Conservation (phyloP, 2,797 vertebrate genomes). For the Microctenopoma steveboyesi region DNA sequence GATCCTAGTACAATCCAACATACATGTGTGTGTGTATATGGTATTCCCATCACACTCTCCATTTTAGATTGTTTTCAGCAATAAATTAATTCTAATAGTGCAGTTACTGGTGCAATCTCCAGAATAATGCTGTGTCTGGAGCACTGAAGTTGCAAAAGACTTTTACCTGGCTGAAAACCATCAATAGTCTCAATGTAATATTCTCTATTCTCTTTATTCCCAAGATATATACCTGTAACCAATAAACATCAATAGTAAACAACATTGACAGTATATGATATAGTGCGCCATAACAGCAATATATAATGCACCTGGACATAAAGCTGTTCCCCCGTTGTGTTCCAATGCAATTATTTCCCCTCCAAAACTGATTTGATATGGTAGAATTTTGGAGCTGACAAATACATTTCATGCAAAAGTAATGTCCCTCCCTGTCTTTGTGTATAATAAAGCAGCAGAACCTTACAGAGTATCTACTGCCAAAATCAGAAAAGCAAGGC, state of each 20-base stretch:
- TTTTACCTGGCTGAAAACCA: conserved; percentile 23
- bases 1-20: conserved; percentile 4
- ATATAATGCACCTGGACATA: background rate
- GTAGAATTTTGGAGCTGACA: conserved; percentile 7
- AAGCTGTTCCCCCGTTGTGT: background rate
- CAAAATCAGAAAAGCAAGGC: conserved; percentile 16
- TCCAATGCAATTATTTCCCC: background rate
- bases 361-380: background rate
- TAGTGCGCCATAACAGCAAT: background rate
- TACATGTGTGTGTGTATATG: conserved; percentile 7
- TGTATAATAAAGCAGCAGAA: background rate
- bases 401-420: conserved; percentile 10
- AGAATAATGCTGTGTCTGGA: conserved; percentile 32
- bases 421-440: conserved; percentile 9
- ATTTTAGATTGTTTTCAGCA: conserved; percentile 67
- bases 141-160: conserved; percentile 40
- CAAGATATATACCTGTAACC: conserved; percentile 13
- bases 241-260: conserved; percentile 24
- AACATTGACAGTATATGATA: background rate
- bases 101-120: conserved; percentile 53
- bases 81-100: conserved; percentile 66
- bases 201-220: background rate
- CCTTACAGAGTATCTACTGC: background rate
- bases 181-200: conserved; percentile 9
- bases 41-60: conserved; percentile 48